Conservation (phyloP, 2,888 invertebrate genomes). For the Pachycephus smyrnensis region DNA sequence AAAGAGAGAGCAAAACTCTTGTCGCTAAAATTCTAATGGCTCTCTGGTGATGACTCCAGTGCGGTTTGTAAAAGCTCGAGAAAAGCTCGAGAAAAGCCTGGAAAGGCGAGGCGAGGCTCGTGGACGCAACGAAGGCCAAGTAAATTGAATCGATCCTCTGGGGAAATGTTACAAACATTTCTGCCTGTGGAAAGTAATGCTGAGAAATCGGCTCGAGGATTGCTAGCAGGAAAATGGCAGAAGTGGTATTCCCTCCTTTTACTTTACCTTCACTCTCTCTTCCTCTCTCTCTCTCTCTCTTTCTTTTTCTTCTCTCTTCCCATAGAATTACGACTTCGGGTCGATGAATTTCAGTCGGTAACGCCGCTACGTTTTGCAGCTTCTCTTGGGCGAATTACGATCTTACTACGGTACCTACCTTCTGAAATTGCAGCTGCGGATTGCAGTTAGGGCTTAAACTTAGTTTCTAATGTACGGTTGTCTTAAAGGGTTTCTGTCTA, state of each 20-base stretch:
- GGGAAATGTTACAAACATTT: constrained; percentile 22
- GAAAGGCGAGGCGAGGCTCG: background rate
- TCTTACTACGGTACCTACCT: background rate
- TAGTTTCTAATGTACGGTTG: background rate
- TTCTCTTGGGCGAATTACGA: background rate
- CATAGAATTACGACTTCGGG: background rate
- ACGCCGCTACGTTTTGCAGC: background rate
- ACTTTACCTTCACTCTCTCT: background rate
- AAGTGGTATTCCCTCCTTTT: background rate
- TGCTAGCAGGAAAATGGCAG: background rate
- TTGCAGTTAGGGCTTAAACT: background rate
- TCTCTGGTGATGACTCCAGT: background rate
- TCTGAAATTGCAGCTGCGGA: background rate
- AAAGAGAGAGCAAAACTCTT: background rate
- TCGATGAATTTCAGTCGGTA: background rate
- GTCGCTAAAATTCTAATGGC: background rate
- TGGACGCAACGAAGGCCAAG: constrained; percentile 15
- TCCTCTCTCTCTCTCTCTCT: background rate
- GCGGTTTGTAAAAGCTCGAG: background rate
- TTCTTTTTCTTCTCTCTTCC: background rate
- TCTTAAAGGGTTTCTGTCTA: background rate
- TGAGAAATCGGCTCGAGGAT: background rate
- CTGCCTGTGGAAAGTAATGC: background rate
- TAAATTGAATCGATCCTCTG: constrained; percentile 24
- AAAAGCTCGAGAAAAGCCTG: background rate